Evolutionary conservation across 2,113 vertebrate genomes (phyloP).

Genomic region (Ahaetulla prasina): DNA sequence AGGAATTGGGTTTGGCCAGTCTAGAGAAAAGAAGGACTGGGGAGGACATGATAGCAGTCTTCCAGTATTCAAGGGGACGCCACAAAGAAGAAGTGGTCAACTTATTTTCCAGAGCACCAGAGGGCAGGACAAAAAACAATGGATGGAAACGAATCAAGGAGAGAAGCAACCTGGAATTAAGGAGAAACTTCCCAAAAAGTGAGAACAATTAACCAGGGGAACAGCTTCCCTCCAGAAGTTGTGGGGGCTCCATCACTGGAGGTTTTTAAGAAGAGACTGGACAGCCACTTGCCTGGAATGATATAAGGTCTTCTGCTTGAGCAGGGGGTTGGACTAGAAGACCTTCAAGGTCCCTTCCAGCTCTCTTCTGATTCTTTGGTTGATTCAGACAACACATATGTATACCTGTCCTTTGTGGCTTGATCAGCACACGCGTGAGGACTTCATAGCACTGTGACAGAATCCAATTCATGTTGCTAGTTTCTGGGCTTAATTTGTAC

Average conservation of each 20-base stretch:
- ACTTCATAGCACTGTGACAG: too few species aligned
- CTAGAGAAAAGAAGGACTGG: too few species aligned
- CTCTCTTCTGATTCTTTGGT: neutral
- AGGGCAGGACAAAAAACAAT: neutral
- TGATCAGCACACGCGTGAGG: too few species aligned
- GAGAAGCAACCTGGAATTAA: neutral
- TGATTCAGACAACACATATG: too few species aligned
- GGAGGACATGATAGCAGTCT: too few species aligned
- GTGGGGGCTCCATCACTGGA: neutral
- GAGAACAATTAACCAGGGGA: neutral
- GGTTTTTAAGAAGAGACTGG: neutral
- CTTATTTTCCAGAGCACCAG: too few species aligned
- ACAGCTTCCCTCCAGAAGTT: neutral
- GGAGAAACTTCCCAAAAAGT: neutral
- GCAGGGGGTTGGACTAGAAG: neutral
- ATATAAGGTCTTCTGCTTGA: neutral
- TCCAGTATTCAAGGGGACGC: too few species aligned
- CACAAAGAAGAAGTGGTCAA: too few species aligned
- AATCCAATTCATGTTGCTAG: too few species aligned
- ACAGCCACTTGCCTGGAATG: neutral
- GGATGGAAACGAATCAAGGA: neutral
- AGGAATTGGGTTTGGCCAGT: too few species aligned
- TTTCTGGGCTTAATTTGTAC: too few species aligned
- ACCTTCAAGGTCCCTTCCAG: neutral
- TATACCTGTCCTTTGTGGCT: too few species aligned